Conservation (phyloP, 2,888 invertebrate species). For the Noctua fimbriata region DNA sequence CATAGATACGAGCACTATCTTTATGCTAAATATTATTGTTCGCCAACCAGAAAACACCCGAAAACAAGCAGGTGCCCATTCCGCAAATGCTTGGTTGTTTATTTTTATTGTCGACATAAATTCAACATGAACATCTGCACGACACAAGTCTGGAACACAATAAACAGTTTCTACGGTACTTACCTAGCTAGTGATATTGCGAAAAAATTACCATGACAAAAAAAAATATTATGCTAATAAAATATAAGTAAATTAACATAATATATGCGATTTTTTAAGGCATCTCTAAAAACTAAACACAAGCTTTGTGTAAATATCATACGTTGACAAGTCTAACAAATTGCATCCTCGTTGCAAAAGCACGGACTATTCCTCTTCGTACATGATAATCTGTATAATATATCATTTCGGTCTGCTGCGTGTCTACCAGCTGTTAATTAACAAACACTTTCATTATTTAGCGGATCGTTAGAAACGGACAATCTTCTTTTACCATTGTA, state of each 20-base stretch:
- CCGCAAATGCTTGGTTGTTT: not conserved
- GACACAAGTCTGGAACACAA: not conserved
- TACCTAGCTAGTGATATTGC: constrained; percentile 12
- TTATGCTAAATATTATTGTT: not conserved
- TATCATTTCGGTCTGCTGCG: constrained; percentile 33
- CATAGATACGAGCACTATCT: too few species aligned
- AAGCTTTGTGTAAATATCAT: constrained; percentile 17
- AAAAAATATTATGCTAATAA: constrained; percentile 1
- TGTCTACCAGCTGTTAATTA: constrained; percentile 56
- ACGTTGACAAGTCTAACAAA: not conserved
- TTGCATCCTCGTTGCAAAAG: constrained; percentile 13
- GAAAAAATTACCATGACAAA: not conserved
- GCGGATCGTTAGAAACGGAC: constrained; percentile 9
- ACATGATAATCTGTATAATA: constrained; percentile 34
- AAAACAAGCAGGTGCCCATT: not conserved
- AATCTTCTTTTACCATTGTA: constrained; percentile 28
- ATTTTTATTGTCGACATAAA: not conserved
- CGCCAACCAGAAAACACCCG: not conserved
- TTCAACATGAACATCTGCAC: constrained; percentile 17
- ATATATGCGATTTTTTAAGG: not conserved
- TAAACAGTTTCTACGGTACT: constrained; percentile 6
- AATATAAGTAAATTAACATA: not conserved
- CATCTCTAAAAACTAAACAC: not conserved
- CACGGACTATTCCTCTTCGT: constrained; percentile 23
- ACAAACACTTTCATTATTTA: constrained; percentile 65